phyloP scores from a whole-genome alignment of 1,140 invertebrate genomes.

The Ganaspis sp. region DNA sequence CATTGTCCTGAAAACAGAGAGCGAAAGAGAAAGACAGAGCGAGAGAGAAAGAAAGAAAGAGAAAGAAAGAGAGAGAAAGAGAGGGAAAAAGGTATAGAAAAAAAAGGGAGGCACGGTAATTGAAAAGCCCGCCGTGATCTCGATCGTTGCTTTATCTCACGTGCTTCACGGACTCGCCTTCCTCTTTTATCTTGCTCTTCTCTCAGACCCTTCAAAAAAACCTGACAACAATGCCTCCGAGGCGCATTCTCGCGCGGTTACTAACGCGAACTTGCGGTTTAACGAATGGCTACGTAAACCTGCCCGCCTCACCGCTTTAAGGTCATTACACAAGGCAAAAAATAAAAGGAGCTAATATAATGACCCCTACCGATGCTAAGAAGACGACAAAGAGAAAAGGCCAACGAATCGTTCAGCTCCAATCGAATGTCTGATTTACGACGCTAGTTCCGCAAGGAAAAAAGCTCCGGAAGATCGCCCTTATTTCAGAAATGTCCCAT shows the following conservation, averaged over 20 bases:
- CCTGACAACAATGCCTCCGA: conserved; percentile 48
- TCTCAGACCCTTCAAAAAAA: conserved; percentile 48
- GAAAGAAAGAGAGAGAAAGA: conserved; percentile 43
- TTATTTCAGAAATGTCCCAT: neutral
- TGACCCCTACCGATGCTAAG: conserved; percentile 37
- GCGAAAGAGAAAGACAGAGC: too few species aligned
- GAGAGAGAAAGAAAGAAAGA: conserved; percentile 25
- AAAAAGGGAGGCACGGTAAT: conserved; percentile 55
- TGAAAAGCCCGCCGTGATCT: conserved; percentile 62
- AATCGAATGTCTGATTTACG: conserved; percentile 20
- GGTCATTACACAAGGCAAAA: conserved; percentile 57
- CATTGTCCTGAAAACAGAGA: conserved; percentile 34
- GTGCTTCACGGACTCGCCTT: conserved; percentile 39
- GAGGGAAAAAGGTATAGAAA: conserved; percentile 32
- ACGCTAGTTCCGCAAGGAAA: neutral
- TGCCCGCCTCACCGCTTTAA: conserved; percentile 45
- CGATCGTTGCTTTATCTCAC: conserved; percentile 51
- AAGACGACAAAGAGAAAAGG: conserved; percentile 3
- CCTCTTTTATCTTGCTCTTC: conserved; percentile 31
- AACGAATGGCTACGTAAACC: conserved; percentile 60
- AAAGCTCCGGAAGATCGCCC: neutral
- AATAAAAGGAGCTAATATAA: conserved; percentile 41
- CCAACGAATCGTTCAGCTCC: neutral
- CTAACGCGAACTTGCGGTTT: conserved; percentile 45
- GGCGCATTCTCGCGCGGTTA: conserved; percentile 45